Percentiles rank a stretch among this genome's conserved stretches.
phyloP scores from a whole-genome alignment of 1,140 invertebrate species.

The Drosophila aff. region DNA sequence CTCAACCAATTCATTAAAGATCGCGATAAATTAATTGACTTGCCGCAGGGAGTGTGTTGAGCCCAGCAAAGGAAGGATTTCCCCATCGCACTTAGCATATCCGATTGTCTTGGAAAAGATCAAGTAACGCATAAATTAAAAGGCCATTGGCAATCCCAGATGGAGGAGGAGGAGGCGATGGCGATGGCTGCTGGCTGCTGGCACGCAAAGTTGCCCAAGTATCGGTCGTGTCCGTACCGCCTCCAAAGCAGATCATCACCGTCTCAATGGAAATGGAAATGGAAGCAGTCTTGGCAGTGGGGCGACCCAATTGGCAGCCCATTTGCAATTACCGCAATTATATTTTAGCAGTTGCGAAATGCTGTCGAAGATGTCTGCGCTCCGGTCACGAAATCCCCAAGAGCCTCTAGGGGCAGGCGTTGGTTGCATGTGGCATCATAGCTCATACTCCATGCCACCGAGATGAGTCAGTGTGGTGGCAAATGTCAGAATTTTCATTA shows the following conservation, averaged over 20 bases:
- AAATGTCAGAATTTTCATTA: conserved; percentile 76
- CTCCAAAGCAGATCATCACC: conserved; percentile 40
- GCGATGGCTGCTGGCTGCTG: conserved; percentile 10
- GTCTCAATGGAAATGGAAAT: conserved; percentile 32
- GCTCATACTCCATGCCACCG: conserved; percentile 1
- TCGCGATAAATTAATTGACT: conserved; percentile 1
- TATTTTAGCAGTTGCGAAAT: conserved; percentile 54
- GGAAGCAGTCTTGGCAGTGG: conserved; percentile 44
- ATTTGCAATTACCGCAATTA: conserved; percentile 79
- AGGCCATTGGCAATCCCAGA: conserved; percentile 61
- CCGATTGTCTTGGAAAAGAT: conserved; percentile 37
- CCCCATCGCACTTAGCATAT: conserved; percentile 43
- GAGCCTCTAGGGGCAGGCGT: conserved; percentile 49
- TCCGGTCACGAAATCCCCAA: conserved; percentile 67
- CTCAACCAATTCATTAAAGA: conserved; percentile 7
- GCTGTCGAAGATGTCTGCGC: conserved; percentile 50
- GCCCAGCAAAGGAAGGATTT: conserved; percentile 17
- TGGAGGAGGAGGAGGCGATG: conserved; percentile 3
- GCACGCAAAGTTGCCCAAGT: conserved; percentile 79
- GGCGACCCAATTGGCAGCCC: conserved; percentile 72
- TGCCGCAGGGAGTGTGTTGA: conserved; percentile 2
- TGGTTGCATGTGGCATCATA: conserved; percentile 30
- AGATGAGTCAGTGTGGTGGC: conserved; percentile 56
- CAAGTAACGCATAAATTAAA: conserved; percentile 75
- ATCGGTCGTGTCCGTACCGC: conserved; percentile 46